A percentile compares a stretch with the other conserved stretches of the same genome.
Evolutionary conservation across 1,140 invertebrate species (phyloP).

Genomic region (Adoxophyes honmai): DNA sequence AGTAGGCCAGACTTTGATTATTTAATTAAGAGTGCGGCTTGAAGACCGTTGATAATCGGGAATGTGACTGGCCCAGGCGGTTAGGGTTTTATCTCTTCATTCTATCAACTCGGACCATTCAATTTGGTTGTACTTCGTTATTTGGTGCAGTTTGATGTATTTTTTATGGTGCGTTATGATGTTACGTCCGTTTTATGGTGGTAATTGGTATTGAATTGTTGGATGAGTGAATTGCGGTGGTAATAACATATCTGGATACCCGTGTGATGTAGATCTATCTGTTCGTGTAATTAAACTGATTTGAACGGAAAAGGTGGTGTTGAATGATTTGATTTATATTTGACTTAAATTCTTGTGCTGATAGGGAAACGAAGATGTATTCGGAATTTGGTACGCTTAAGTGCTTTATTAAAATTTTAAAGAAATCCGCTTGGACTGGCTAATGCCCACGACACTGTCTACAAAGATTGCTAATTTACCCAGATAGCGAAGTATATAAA

Average conservation of each 20-base stretch:
- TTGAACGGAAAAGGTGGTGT: too few relatives aligned
- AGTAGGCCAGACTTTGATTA: constrained; percentile 28
- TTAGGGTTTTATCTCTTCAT: constrained; percentile 22
- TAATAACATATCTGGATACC: neutral
- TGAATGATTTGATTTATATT: too few relatives aligned
- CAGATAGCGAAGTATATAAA: too few relatives aligned
- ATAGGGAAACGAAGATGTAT: too few relatives aligned
- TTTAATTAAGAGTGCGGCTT: constrained; percentile 42
- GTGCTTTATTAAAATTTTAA: too few relatives aligned
- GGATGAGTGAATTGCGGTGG: neutral
- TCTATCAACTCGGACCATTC: neutral
- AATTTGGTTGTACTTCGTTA: constrained; percentile 7
- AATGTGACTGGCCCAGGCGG: constrained; percentile 38
- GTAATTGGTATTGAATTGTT: neutral
- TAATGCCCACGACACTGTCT: too few relatives aligned
- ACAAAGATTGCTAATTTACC: too few relatives aligned
- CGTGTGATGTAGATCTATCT: too few relatives aligned
- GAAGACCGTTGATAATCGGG: constrained; percentile 56
- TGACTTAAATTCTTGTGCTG: too few relatives aligned
- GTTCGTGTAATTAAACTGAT: neutral
- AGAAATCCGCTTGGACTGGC: too few relatives aligned
- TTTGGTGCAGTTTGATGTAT: constrained; percentile 10
- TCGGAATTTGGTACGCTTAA: too few relatives aligned
- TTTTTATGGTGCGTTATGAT: constrained; percentile 15
- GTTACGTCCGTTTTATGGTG: neutral